Evolutionary conservation across 2,888 invertebrate genomes (phyloP).

Genomic region (Keiferia lycopersicella): DNA sequence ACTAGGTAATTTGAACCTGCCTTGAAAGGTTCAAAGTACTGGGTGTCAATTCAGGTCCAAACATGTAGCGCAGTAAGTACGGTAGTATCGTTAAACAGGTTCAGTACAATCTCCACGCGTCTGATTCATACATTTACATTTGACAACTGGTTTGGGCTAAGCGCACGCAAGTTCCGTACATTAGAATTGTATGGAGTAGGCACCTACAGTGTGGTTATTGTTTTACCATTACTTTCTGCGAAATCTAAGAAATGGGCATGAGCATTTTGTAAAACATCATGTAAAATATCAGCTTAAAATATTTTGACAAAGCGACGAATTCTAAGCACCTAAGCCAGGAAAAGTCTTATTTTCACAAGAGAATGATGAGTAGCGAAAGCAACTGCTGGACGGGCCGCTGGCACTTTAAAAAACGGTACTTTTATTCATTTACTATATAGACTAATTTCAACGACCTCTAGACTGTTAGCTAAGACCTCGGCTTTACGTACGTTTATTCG

Average conservation of each 20-base stretch:
- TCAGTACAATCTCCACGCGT: slow-evolving; percentile 45
- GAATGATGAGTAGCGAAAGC: too few relatives aligned
- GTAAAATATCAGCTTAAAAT: too few relatives aligned
- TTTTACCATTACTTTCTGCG: neutral
- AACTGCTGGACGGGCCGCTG: too few relatives aligned
- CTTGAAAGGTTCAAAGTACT: neutral
- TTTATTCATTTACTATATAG: too few relatives aligned
- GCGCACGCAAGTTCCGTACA: slow-evolving; percentile 16
- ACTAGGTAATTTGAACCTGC: too few relatives aligned
- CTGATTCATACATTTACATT: slow-evolving; percentile 47
- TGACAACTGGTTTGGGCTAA: slow-evolving; percentile 18
- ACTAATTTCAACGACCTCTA: neutral
- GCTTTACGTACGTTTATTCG: neutral
- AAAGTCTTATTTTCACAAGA: too few relatives aligned
- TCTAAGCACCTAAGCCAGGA: too few relatives aligned
- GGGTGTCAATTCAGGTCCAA: neutral
- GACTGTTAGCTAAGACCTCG: neutral
- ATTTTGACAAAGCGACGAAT: too few relatives aligned
- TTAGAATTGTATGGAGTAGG: neutral
- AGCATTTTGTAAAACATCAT: too few relatives aligned
- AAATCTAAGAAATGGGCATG: too few relatives aligned
- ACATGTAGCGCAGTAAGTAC: neutral
- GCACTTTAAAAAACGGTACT: too few relatives aligned
- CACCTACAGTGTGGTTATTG: neutral
- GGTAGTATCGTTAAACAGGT: slow-evolving; percentile 58